phyloP scores from a whole-genome alignment of 2,888 invertebrate genomes.

The Odontomyia ornata region DNA sequence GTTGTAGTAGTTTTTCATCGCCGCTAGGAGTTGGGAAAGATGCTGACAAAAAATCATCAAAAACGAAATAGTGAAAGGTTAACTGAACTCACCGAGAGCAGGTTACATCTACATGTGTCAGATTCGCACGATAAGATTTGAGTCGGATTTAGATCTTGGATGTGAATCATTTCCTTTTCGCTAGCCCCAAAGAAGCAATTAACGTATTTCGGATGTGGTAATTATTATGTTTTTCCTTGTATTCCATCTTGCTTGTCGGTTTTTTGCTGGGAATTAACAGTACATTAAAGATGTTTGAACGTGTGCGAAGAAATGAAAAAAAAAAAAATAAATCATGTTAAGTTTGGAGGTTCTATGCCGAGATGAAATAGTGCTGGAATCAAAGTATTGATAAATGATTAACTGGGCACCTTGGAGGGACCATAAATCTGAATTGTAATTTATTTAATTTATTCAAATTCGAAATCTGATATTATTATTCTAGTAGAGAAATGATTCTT shows the following conservation, averaged over 20 bases:
- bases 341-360: too few relatives aligned
- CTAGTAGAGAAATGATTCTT: too few relatives aligned
- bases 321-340: too few relatives aligned
- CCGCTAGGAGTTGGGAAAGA: neutral
- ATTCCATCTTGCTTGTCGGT: neutral
- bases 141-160: slow-evolving; percentile 7
- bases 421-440: too few relatives aligned
- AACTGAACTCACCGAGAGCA: slow-evolving; percentile 26
- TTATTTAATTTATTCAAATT: too few relatives aligned
- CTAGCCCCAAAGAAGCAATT: slow-evolving; percentile 5
- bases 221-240: slow-evolving; percentile 9
- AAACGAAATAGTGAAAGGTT: slow-evolving; percentile 25
- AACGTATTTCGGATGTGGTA: slow-evolving; percentile 17
- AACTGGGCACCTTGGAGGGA: too few relatives aligned
- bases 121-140: slow-evolving; percentile 22
- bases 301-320: too few relatives aligned
- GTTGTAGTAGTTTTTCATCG: slow-evolving; percentile 12
- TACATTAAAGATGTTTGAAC: neutral
- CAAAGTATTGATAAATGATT: too few relatives aligned
- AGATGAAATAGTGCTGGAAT: too few relatives aligned
- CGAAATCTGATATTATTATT: too few relatives aligned
- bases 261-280: slow-evolving; percentile 6
- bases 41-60: neutral
- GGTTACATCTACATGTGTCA: slow-evolving; percentile 31
- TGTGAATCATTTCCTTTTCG: slow-evolving; percentile 37